Evolutionary conservation across 2,888 invertebrate genomes (phyloP).

Genomic region (Plebejus argus): DNA sequence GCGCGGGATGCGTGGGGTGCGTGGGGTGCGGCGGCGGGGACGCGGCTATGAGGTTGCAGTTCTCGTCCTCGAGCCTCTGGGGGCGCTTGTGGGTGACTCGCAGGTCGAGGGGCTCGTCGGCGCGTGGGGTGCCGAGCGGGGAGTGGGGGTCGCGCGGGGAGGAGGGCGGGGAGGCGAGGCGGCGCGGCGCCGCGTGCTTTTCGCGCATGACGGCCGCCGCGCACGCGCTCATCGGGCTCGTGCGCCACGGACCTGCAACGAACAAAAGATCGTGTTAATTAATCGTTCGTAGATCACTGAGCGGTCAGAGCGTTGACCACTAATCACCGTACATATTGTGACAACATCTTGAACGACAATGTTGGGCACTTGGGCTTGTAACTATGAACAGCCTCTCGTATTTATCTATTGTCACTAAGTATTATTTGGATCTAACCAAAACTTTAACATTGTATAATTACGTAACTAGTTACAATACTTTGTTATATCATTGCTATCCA

Average conservation of each 20-base stretch:
- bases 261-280: conserved; percentile 42
- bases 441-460: not conserved
- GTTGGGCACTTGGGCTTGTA: not conserved
- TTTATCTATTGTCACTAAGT: not conserved
- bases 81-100: conserved; percentile 92
- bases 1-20: conserved; percentile 83
- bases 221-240: conserved; percentile 87
- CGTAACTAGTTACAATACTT: not conserved
- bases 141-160: conserved; percentile 75
- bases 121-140: conserved; percentile 73
- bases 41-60: conserved; percentile 88
- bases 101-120: conserved; percentile 92
- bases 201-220: conserved; percentile 89
- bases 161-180: conserved; percentile 84
- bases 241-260: conserved; percentile 79
- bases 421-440: not conserved
- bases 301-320: not conserved
- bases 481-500: not conserved
- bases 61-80: conserved; percentile 88
- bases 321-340: not conserved
- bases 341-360: not conserved
- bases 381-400: not conserved
- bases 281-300: not conserved
- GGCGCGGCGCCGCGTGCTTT: conserved; percentile 95
- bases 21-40: conserved; percentile 80